These are phyloP conservation scores for Ursus arctos DNA, from an alignment of 2,113 vertebrate genomes.

Conservation along the genomic window DNA sequence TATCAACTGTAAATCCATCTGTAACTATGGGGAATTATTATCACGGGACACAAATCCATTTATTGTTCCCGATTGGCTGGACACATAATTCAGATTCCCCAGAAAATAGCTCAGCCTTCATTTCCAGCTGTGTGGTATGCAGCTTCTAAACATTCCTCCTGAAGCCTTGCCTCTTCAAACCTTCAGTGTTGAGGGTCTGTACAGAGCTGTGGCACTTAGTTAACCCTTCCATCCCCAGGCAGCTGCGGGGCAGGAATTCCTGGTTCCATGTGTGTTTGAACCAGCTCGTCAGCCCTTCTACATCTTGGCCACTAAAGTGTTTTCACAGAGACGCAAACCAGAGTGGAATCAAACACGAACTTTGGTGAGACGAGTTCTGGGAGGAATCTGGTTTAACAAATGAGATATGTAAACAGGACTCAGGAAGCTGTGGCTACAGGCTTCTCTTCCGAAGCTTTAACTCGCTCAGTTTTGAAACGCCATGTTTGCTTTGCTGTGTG, in stretches of 20 bases:
- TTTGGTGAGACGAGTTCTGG: conserved; percentile 12
- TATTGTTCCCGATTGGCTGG: conserved; percentile 69
- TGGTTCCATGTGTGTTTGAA: conserved; percentile 3
- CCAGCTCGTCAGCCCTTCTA: not conserved
- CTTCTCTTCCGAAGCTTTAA: conserved; percentile 30
- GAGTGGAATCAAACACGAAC: not conserved
- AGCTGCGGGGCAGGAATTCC: not conserved
- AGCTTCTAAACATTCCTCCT: conserved; percentile 40
- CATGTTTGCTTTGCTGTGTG: conserved; percentile 6
- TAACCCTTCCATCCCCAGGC: conserved; percentile 40
- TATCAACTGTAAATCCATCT: not conserved
- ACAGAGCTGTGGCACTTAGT: not conserved
- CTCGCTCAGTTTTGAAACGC: conserved; percentile 53
- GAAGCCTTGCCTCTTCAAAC: conserved; percentile 59
- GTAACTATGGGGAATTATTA: conserved; percentile 40
- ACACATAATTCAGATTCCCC: conserved; percentile 64
- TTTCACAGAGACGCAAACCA: conserved; percentile 7
- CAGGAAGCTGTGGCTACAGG: conserved; percentile 56
- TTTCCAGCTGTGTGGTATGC: conserved; percentile 54
- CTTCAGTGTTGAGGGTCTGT: conserved; percentile 44
- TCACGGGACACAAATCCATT: conserved; percentile 52
- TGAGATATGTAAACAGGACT: conserved; percentile 47
- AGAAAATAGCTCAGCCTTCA: conserved; percentile 58
- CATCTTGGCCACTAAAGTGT: not conserved
- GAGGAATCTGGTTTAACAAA: conserved; percentile 66